A percentile compares a stretch with the other conserved stretches of the same genome.
Conservation (phyloP, 2,797 vertebrate genomes). For the Aldrovandia affinis region DNA sequence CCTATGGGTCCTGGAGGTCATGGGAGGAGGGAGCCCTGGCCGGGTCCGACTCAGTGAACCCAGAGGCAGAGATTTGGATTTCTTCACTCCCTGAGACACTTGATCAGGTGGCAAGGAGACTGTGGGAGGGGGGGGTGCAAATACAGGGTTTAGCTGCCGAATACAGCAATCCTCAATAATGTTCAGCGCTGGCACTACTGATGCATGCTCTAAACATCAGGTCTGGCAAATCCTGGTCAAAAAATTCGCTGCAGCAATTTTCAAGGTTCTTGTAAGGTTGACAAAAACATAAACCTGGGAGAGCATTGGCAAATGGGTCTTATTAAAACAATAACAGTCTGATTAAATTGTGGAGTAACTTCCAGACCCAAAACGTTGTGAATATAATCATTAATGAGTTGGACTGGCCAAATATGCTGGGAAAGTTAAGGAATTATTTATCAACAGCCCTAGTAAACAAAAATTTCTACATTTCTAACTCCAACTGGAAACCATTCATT, state of each 20-base stretch:
- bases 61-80: slow-evolving; percentile 69
- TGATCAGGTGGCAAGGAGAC: slow-evolving; percentile 62
- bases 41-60: slow-evolving; percentile 53
- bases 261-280: too few species aligned
- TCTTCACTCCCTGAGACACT: slow-evolving; percentile 65
- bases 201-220: neutral
- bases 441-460: too few species aligned
- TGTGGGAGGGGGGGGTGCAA: slow-evolving; percentile 43
- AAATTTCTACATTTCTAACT: too few species aligned
- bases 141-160: slow-evolving; percentile 21
- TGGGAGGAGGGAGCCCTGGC: slow-evolving; percentile 55
- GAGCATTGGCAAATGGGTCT: neutral
- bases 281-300: neutral
- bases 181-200: neutral
- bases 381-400: neutral
- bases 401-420: neutral
- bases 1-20: slow-evolving; percentile 54
- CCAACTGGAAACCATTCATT: too few species aligned
- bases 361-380: neutral
- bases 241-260: neutral
- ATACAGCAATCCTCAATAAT: neutral
- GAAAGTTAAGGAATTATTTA: neutral
- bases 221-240: neutral
- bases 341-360: neutral
- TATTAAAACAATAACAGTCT: neutral